Percentiles rank a stretch among this genome's conserved stretches.
These are phyloP conservation scores for Hemaris fuciformis DNA, from an alignment of 2,888 invertebrate species.

Conservation along the genomic window DNA sequence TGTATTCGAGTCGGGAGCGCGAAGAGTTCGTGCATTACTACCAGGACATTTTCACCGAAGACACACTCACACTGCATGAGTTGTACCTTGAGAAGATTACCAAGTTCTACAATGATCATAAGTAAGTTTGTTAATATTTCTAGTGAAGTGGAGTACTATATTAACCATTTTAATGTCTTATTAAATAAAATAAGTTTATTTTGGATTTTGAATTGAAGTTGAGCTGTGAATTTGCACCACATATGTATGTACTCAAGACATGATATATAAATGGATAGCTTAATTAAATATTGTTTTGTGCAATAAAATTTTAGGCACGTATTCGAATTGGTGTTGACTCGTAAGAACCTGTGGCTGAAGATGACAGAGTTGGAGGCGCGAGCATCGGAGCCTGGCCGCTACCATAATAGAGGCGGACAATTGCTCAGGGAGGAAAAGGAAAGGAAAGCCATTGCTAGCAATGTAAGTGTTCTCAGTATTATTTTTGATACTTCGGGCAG, in stretches of 20 bases:
- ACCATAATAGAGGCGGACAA: conserved; percentile 93
- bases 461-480: too few species aligned
- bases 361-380: conserved; percentile 88
- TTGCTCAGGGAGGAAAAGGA: conserved; percentile 93
- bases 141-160: neutral
- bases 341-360: conserved; percentile 87
- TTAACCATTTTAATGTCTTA: neutral
- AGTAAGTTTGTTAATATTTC: conserved; percentile 64
- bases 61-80: conserved; percentile 89
- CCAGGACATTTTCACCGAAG: conserved; percentile 88
- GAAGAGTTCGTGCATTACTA: conserved; percentile 84
- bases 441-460: conserved; percentile 86
- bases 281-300: too few species aligned
- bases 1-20: conserved; percentile 84
- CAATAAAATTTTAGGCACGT: conserved; percentile 79
- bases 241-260: too few species aligned
- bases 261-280: too few species aligned
- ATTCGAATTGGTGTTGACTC: conserved; percentile 84
- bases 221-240: too few species aligned
- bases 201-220: too few species aligned
- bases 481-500: too few species aligned
- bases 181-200: too few species aligned
- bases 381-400: conserved; percentile 90
- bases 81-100: conserved; percentile 86
- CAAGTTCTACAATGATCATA: conserved; percentile 83